Conservation (phyloP, 2,113 vertebrate species). For the Clarias macrocephalus region DNA sequence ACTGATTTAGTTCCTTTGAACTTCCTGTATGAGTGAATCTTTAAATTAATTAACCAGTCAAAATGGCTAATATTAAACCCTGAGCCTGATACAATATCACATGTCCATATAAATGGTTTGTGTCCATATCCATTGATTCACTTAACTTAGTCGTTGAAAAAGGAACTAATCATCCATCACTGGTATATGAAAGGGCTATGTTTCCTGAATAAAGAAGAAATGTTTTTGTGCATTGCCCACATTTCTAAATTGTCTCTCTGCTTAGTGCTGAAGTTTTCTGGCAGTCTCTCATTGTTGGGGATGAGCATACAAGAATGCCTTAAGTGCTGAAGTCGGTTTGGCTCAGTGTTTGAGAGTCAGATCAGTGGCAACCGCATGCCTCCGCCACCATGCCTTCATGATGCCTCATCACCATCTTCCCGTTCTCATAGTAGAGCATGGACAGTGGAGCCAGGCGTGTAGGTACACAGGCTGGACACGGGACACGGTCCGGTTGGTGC, state of each 20-base stretch:
- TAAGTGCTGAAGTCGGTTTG: conserved; percentile 43
- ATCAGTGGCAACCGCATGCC: conserved; percentile 86
- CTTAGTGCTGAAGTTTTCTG: conserved; percentile 19
- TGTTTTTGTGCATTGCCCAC: not conserved
- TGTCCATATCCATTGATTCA: not conserved
- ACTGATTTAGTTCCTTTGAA: not conserved
- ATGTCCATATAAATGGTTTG: not conserved
- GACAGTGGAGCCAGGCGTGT: conserved; percentile 78
- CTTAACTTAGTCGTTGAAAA: not conserved
- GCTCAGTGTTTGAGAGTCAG: conserved; percentile 59
- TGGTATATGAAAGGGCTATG: not conserved
- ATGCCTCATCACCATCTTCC: conserved; percentile 74
- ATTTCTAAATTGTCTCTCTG: not conserved
- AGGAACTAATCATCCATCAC: not conserved
- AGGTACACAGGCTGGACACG: conserved; percentile 78
- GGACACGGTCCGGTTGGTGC: conserved; percentile 77
- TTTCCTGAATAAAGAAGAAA: not conserved
- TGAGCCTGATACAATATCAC: not conserved
- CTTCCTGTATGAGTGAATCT: not conserved
- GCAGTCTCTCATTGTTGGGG: not conserved
- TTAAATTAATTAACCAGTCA: not conserved
- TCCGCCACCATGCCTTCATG: conserved; percentile 84
- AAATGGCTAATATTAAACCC: not conserved
- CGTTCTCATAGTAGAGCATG: conserved; percentile 85
- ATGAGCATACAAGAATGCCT: not conserved